These are phyloP conservation scores for Ectropis grisescens DNA, from an alignment of 1,140 invertebrate genomes.

Conservation along the genomic window DNA sequence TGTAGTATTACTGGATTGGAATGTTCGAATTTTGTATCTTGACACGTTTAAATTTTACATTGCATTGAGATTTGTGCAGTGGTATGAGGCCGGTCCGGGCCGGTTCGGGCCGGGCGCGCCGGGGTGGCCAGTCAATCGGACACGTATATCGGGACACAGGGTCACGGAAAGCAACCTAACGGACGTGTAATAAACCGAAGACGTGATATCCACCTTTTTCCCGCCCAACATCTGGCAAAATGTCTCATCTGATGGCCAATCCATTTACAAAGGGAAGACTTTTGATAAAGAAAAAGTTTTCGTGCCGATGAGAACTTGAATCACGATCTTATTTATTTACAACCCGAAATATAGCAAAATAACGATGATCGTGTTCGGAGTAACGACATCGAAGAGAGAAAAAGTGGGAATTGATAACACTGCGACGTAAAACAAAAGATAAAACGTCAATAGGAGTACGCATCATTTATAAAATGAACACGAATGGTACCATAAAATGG, in stretches of 20 bases:
- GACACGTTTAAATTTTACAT: no score
- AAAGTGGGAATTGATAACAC: no score
- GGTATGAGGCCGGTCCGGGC: no score
- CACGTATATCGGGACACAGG: conserved; percentile 40
- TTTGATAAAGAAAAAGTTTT: background rate
- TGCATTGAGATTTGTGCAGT: no score
- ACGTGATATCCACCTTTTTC: conserved; percentile 46
- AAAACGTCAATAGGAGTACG: conserved; percentile 16
- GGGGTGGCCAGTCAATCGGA: conserved; percentile 26
- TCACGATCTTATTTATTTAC: no score
- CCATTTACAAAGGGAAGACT: background rate
- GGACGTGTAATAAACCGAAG: conserved; percentile 53
- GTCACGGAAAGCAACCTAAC: conserved; percentile 34
- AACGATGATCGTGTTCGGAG: no score
- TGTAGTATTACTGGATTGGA: no score
- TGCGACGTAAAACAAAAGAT: conserved; percentile 6
- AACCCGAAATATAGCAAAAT: no score
- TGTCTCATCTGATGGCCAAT: conserved; percentile 5
- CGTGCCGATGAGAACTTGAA: no score
- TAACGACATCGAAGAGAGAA: background rate
- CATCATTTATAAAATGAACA: conserved; percentile 65
- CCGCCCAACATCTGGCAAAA: conserved; percentile 14
- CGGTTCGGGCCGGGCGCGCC: conserved; percentile 1
- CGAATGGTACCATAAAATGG: conserved; percentile 51
- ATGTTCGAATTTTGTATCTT: no score